Evolutionary conservation across 2,888 invertebrate species (phyloP), one percentile per base, ranked within the genome.

Genomic region (Heliconius hortense): DNA sequence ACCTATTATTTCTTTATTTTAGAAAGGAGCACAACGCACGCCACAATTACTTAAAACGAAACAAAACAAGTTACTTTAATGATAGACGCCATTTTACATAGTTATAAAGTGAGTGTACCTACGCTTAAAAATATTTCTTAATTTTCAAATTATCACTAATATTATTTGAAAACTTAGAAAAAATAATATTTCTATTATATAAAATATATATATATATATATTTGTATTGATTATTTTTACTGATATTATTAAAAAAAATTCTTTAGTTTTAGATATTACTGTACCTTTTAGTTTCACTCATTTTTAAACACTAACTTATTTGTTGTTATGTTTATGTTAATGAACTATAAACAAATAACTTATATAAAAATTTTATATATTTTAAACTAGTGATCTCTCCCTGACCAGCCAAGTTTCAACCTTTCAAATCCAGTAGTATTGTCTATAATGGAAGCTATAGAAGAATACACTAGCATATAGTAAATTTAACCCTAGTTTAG

Each of bases 31-130:
- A n/a, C 64, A n/a, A 28, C 35, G 24, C 39, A 39, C 64, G n/a
- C 35, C 11, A 64, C 64, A 64, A 64, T 66, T 24, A 66, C 66
- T 39, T 66, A n/a, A n/a, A 39, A 60, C 59, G 26, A 21, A 66
- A 66, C 66, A 66, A 66, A 66, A 66, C 66, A 24, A 66, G n/a
- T 66, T 66, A 39, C 66, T 66, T 31, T 66, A 66, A 66, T 66
- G 66, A 66, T 15, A 24, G n/a, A 24, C 35, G 35, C 39, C 66
- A 39, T 66, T 66, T n/a, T 66, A 66, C 35, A 39, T 35, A 7
- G n/a, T 60, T n/a, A 60, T 48, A 48, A 48, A 21, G 21, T 48
- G 7, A 18, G 18, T 7, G 15, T 43, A n/a, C n/a, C n/a, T n/a
- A 43, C 43, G 15, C 4, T 43, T 43, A 15, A 5, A 43, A 43